Percentiles rank a stretch among this genome's conserved stretches.
Conservation (phyloP, 2,797 vertebrate genomes). For the Platyrinchus mystaceus region DNA sequence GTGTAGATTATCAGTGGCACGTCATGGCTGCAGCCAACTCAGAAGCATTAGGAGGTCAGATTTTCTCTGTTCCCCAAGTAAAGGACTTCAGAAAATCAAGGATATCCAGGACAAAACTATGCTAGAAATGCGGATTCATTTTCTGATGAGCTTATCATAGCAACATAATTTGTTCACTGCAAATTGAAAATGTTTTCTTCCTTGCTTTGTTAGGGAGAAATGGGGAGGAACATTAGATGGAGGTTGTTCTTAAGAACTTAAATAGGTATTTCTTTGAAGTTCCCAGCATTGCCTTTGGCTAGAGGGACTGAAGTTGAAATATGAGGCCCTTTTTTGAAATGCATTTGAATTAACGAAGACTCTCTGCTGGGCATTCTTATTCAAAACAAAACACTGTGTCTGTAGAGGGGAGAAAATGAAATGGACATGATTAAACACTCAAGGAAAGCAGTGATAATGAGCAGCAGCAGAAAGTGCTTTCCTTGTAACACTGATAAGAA, state of each 20-base stretch:
- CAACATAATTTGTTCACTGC: neutral
- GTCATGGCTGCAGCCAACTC: neutral
- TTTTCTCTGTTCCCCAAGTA: neutral
- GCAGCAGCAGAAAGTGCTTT: neutral
- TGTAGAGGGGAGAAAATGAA: neutral
- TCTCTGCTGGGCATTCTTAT: neutral
- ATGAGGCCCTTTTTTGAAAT: neutral
- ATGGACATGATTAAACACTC: neutral
- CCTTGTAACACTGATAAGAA: neutral
- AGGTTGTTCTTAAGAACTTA: neutral
- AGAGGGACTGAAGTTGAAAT: neutral
- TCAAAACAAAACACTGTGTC: neutral
- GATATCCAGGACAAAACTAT: neutral
- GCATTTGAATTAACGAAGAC: neutral
- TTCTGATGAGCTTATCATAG: neutral
- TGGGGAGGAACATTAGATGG: neutral
- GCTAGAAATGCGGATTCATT: neutral
- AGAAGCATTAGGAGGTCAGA: fast-evolving
- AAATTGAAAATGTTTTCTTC: neutral
- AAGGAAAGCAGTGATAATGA: neutral
- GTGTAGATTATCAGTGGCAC: neutral
- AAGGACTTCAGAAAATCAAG: neutral
- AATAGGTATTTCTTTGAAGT: neutral
- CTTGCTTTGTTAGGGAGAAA: neutral
- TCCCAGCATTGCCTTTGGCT: neutral